These are phyloP conservation scores for Hypselothyrea guttata DNA, from an alignment of 2,888 invertebrate genomes.

Conservation along the genomic window DNA sequence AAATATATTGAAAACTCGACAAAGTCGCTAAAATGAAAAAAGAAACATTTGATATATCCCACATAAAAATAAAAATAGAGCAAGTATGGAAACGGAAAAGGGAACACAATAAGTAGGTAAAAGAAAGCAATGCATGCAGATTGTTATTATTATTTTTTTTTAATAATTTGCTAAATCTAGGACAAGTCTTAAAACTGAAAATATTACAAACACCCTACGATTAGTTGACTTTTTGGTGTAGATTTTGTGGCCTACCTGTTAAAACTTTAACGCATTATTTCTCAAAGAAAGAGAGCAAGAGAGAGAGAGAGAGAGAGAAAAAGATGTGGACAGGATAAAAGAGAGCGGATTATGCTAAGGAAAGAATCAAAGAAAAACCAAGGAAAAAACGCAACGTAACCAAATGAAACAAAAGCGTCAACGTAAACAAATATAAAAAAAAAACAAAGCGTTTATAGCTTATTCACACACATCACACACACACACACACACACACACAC, in stretches of 20 bases:
- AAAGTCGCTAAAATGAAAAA: too few relatives aligned
- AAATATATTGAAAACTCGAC: too few relatives aligned
- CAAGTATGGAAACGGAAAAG: too few relatives aligned
- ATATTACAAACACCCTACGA: constrained; percentile 45
- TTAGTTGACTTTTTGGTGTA: constrained; percentile 32
- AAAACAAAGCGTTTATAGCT: constrained; percentile 27
- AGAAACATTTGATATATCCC: too few relatives aligned
- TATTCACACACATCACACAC: constrained; percentile 20
- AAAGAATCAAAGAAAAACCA: constrained; percentile 25
- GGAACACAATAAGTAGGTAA: neutral
- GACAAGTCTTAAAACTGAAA: constrained; percentile 8
- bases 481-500: constrained; percentile 3
- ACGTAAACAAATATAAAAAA: constrained; percentile 40
- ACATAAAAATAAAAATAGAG: too few relatives aligned
- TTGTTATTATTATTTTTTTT: too few relatives aligned
- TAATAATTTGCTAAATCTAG: too few relatives aligned
- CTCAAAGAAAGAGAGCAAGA: neutral
- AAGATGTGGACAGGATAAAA: too few relatives aligned
- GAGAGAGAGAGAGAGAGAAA: too few relatives aligned
- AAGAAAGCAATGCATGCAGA: neutral
- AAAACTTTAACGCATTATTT: constrained; percentile 1
- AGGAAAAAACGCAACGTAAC: constrained; percentile 45
- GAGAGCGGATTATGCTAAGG: constrained; percentile 41
- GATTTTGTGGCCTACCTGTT: constrained; percentile 3
- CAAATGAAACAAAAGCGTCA: constrained; percentile 49